phyloP scores from a whole-genome alignment of 2,888 invertebrate genomes.

The Erebia aethiops region DNA sequence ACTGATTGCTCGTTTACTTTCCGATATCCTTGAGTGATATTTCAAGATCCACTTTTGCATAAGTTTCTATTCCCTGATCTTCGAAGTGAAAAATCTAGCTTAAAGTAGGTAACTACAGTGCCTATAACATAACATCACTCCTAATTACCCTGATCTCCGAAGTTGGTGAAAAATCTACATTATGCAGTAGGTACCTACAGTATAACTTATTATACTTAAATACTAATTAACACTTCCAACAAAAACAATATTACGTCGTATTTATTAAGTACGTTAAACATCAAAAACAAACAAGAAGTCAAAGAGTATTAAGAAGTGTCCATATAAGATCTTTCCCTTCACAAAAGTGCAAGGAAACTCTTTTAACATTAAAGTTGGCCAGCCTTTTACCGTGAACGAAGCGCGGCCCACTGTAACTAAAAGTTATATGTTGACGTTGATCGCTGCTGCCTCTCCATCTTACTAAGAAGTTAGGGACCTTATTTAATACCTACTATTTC shows the following conservation, averaged over 20 bases:
- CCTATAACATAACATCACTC: too few relatives aligned
- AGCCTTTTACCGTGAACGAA: conserved; percentile 6
- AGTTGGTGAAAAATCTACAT: neutral
- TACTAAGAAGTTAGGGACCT: conserved; percentile 3
- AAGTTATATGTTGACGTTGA: conserved; percentile 21
- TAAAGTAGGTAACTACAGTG: too few relatives aligned
- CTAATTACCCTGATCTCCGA: too few relatives aligned
- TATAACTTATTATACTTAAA: too few relatives aligned
- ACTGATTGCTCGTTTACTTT: too few relatives aligned
- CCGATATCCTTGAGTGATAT: too few relatives aligned
- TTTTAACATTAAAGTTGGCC: conserved; percentile 5
- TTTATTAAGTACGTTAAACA: neutral
- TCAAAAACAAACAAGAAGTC: neutral
- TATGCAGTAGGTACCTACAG: neutral
- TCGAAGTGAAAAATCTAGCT: too few relatives aligned
- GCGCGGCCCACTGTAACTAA: conserved; percentile 9
- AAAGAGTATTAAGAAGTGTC: neutral
- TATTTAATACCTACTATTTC: conserved; percentile 6
- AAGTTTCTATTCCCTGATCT: too few relatives aligned
- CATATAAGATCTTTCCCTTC: conserved; percentile 6
- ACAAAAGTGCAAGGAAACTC: conserved; percentile 8
- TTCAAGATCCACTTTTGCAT: too few relatives aligned
- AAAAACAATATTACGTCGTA: too few relatives aligned
- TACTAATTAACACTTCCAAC: too few relatives aligned
- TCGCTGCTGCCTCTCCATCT: conserved; percentile 8